Evolutionary conservation across 2,113 vertebrate species (phyloP).

Genomic region (Pungitius pungitius): DNA sequence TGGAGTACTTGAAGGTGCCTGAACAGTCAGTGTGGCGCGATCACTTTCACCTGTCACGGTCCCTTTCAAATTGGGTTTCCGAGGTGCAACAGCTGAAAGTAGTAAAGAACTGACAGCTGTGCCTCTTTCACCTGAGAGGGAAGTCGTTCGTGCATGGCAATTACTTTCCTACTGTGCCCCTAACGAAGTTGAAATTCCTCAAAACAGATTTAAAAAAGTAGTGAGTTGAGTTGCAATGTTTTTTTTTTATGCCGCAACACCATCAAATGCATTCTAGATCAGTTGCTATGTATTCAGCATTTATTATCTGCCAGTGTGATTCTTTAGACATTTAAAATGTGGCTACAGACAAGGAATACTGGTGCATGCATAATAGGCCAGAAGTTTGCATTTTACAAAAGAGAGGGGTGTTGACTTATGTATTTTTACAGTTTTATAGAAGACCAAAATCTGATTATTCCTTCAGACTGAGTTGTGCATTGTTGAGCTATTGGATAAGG

Average conservation of each 20-base stretch:
- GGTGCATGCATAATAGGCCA: too few species aligned
- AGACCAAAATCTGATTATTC: not conserved
- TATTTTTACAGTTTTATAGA: not conserved
- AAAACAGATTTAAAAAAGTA: slow-evolving; percentile 15
- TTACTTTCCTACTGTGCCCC: slow-evolving; percentile 19
- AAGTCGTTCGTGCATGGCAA: slow-evolving; percentile 21
- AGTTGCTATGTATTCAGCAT: not conserved
- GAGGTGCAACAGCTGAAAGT: slow-evolving; percentile 36
- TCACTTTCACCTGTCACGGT: slow-evolving; percentile 35
- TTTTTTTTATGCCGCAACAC: not conserved
- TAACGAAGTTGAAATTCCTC: slow-evolving; percentile 30
- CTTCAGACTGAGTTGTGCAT: not conserved
- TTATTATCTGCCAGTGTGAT: not conserved
- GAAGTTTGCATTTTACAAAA: not conserved
- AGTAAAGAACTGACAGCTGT: slow-evolving; percentile 38
- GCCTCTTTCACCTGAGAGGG: slow-evolving; percentile 35
- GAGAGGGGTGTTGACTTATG: not conserved
- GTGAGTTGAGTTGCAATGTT: not conserved
- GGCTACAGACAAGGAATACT: not conserved
- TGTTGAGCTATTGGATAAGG: too few species aligned
- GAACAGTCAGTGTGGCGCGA: not conserved
- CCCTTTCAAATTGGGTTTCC: slow-evolving; percentile 28
- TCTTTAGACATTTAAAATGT: not conserved
- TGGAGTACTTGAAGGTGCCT: not conserved
- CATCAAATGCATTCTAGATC: not conserved